Evolutionary conservation across 2,797 vertebrate genomes (phyloP).

Genomic region (Lates japonicus): DNA sequence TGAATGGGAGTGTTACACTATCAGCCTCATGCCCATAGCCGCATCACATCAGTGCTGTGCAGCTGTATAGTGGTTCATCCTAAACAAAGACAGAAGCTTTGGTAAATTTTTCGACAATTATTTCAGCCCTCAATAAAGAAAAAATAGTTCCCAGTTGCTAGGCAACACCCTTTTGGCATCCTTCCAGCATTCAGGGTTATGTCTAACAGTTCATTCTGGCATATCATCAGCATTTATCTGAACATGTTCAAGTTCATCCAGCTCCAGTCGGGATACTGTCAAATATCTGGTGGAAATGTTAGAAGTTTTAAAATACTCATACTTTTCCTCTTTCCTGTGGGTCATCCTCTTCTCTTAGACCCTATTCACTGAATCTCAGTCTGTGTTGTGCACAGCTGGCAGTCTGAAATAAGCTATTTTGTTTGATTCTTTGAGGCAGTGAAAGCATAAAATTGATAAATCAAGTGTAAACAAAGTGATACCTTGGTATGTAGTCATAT

Average conservation of each 20-base stretch:
- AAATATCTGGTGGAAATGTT: slow-evolving; percentile 11
- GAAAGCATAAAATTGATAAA: not conserved
- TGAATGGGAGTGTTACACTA: not conserved
- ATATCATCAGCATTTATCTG: slow-evolving; percentile 51
- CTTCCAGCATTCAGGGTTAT: slow-evolving; percentile 45
- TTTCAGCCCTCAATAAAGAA: slow-evolving; percentile 43
- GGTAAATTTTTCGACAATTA: slow-evolving; percentile 37
- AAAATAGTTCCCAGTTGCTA: slow-evolving; percentile 64
- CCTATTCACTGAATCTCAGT: not conserved
- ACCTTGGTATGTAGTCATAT: not conserved
- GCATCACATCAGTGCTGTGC: slow-evolving; percentile 10
- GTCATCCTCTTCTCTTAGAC: slow-evolving; percentile 12
- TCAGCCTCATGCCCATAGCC: not conserved
- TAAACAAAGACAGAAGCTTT: slow-evolving; percentile 33
- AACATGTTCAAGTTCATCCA: slow-evolving; percentile 33
- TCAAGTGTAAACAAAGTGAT: not conserved
- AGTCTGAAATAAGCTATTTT: not conserved
- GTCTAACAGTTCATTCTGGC: slow-evolving; percentile 45
- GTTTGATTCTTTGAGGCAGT: slow-evolving; percentile 3
- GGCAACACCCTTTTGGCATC: slow-evolving; percentile 53
- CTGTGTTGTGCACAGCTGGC: slow-evolving; percentile 4
- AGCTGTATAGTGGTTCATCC: slow-evolving; percentile 14
- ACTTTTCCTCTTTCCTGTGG: slow-evolving; percentile 7
- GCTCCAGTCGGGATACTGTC: slow-evolving; percentile 1
- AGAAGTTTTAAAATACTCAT: slow-evolving; percentile 5